These are phyloP conservation scores for Agriopis marginaria DNA, from an alignment of 2,888 invertebrate species.

Conservation along the genomic window DNA sequence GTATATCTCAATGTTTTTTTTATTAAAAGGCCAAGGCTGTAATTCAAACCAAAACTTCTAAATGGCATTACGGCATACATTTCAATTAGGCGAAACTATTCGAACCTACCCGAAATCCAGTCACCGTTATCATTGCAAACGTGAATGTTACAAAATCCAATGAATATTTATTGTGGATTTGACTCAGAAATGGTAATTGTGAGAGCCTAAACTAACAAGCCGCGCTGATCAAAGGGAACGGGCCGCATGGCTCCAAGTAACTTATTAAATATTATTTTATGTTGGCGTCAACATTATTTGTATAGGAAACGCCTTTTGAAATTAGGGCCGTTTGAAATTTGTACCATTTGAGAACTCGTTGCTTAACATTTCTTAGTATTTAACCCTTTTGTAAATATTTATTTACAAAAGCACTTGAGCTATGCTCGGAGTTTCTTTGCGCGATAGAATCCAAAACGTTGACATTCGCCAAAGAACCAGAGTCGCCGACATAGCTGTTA, in stretches of 20 bases:
- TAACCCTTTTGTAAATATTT: too few species aligned
- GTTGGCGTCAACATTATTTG: slow-evolving; percentile 31
- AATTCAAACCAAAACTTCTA: not conserved
- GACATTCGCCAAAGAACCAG: too few species aligned
- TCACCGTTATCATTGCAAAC: slow-evolving; percentile 30
- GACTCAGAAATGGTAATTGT: slow-evolving; percentile 47
- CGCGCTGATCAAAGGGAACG: slow-evolving; percentile 45
- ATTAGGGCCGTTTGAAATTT: slow-evolving; percentile 8
- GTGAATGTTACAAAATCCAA: slow-evolving; percentile 44
- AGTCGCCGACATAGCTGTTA: too few species aligned
- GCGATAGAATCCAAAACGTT: too few species aligned
- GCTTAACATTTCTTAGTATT: not conserved
- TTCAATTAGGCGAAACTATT: slow-evolving; percentile 22
- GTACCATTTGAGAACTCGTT: not conserved
- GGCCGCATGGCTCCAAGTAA: slow-evolving; percentile 20
- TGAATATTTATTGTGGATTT: slow-evolving; percentile 52
- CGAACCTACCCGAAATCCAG: slow-evolving; percentile 29
- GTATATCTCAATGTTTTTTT: not conserved
- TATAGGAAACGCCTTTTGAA: slow-evolving; percentile 24
- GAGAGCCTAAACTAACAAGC: slow-evolving; percentile 51
- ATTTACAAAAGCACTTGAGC: too few species aligned
- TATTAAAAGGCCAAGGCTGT: not conserved
- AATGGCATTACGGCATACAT: slow-evolving; percentile 19
- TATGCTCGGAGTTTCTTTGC: too few species aligned
- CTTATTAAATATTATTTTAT: slow-evolving; percentile 37